phyloP scores from a whole-genome alignment of 2,888 invertebrate species.

The Anagyrus pseudococci region DNA sequence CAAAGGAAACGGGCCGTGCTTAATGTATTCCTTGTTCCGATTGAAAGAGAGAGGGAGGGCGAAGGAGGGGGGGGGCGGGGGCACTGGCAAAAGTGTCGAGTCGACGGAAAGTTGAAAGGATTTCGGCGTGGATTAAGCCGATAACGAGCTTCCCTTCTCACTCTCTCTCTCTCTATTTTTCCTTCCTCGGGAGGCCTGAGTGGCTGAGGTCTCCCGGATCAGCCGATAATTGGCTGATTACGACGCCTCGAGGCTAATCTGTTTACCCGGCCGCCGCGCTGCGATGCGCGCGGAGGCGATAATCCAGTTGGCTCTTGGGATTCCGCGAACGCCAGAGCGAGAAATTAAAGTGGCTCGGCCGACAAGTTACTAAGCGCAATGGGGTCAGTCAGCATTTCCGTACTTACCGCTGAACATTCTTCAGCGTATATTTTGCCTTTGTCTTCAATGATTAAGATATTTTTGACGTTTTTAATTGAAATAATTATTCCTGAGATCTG shows the following conservation, averaged over 20 bases:
- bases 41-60: neutral
- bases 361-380: too few relatives aligned
- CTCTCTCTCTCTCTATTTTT: neutral
- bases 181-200: neutral
- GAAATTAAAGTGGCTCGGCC: too few relatives aligned
- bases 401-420: too few relatives aligned
- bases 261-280: slow-evolving; percentile 35
- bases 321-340: too few relatives aligned
- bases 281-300: too few relatives aligned
- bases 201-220: slow-evolving; percentile 38
- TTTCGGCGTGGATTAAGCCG: slow-evolving; percentile 52
- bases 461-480: too few relatives aligned
- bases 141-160: slow-evolving; percentile 50
- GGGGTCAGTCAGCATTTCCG: too few relatives aligned
- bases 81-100: slow-evolving; percentile 44
- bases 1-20: neutral
- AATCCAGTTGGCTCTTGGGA: too few relatives aligned
- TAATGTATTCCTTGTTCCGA: slow-evolving; percentile 26
- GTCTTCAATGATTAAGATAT: too few relatives aligned
- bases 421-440: too few relatives aligned
- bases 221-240: slow-evolving; percentile 51
- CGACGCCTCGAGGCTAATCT: slow-evolving; percentile 47
- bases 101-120: slow-evolving; percentile 51
- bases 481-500: too few relatives aligned
- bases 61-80: neutral